These are phyloP conservation scores for Lepidochrysops patricia DNA, from an alignment of 2,888 invertebrate species.

Conservation along the genomic window DNA sequence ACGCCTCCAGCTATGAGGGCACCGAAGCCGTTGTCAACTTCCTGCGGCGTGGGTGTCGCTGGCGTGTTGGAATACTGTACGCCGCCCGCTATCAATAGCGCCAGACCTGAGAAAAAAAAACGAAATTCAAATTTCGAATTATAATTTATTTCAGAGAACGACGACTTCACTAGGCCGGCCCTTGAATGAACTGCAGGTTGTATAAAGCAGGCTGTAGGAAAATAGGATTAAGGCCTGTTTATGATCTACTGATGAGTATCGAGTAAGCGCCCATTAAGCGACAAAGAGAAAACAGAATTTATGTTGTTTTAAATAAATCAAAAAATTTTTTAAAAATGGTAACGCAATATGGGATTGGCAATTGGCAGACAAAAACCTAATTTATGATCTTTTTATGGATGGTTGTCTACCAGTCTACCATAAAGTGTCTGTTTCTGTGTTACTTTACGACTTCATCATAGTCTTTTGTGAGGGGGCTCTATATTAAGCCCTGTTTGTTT, in stretches of 20 bases:
- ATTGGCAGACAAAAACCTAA: background rate
- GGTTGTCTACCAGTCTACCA: background rate
- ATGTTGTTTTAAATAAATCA: too few species aligned
- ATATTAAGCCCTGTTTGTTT: background rate
- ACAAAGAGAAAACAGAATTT: too few species aligned
- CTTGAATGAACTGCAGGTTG: too few species aligned
- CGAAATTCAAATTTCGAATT: background rate
- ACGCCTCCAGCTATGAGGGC: constrained; percentile 78
- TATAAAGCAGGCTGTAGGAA: too few species aligned
- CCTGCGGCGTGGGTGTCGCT: constrained; percentile 48
- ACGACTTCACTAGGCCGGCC: too few species aligned
- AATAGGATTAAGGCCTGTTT: too few species aligned
- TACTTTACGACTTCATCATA: background rate
- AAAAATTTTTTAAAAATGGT: too few species aligned
- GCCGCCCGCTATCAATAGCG: constrained; percentile 77
- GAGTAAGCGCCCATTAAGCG: too few species aligned
- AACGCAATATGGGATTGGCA: background rate
- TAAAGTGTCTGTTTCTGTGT: background rate
- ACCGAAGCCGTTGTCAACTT: constrained; percentile 59
- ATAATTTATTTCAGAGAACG: background rate
- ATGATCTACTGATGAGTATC: too few species aligned
- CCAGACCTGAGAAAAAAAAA: constrained; percentile 58
- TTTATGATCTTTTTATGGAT: background rate
- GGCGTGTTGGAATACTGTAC: constrained; percentile 72
- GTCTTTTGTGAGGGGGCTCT: background rate